phyloP scores from a whole-genome alignment of 2,113 vertebrate species.

The Ramphastos sulfuratus region DNA sequence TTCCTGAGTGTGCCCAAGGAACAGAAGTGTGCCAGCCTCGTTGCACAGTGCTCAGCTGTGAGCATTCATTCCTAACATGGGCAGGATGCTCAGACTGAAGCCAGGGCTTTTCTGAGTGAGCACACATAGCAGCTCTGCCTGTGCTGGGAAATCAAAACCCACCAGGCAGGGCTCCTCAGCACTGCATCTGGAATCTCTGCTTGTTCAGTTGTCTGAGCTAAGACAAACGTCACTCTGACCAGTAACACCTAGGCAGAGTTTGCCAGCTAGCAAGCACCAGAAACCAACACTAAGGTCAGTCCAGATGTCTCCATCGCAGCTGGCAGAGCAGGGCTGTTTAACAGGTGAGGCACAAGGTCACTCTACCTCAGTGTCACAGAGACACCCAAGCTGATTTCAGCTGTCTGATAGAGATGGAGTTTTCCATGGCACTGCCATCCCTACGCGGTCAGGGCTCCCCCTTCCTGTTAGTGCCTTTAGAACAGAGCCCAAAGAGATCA shows the following conservation, averaged over 20 bases:
- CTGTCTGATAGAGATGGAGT: no score
- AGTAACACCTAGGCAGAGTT: background rate
- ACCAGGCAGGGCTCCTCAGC: background rate
- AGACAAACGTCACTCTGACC: background rate
- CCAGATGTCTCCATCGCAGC: background rate
- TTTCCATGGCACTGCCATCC: no score
- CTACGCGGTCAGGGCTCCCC: no score
- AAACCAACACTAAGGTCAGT: background rate
- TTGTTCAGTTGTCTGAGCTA: background rate
- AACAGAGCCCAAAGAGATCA: background rate
- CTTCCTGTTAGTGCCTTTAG: no score
- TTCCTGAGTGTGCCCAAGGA: accelerated
- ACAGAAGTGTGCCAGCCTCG: background rate
- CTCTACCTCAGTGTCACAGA: no score
- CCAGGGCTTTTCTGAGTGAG: background rate
- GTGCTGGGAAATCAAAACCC: background rate
- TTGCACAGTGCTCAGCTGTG: background rate
- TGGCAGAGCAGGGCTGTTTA: background rate
- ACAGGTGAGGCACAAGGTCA: no score
- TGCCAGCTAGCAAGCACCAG: background rate
- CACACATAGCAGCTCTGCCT: background rate
- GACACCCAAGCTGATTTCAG: no score
- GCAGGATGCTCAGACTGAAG: background rate
- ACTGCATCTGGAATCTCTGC: background rate
- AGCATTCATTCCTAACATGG: background rate